phyloP scores from a whole-genome alignment of 2,888 invertebrate species.

The Drosophila acutilabella region DNA sequence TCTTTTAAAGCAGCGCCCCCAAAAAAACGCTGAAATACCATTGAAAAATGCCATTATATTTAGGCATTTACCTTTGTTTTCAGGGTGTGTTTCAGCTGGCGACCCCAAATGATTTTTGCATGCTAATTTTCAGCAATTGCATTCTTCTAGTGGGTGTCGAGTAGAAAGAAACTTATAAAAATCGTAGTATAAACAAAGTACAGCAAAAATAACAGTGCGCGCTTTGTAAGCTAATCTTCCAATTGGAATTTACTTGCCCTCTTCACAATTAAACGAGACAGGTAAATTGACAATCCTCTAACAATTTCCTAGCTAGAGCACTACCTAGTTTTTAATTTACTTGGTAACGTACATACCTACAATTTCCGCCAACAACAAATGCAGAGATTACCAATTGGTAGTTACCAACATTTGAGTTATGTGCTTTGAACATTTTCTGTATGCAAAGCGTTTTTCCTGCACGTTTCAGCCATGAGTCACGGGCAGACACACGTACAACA shows the following conservation, averaged over 20 bases:
- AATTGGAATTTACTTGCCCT: too few relatives aligned
- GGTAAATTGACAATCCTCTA: constrained; percentile 11
- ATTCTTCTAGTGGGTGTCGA: constrained; percentile 56
- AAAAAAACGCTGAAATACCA: constrained; percentile 32
- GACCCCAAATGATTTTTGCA: constrained; percentile 70
- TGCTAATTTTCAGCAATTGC: constrained; percentile 69
- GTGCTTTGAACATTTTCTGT: constrained; percentile 30
- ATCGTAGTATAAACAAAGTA: not conserved
- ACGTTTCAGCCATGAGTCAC: constrained; percentile 56
- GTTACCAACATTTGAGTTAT: constrained; percentile 27
- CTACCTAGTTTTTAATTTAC: constrained; percentile 48
- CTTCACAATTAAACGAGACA: not conserved
- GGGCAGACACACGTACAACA: constrained; percentile 1
- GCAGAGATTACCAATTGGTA: constrained; percentile 10
- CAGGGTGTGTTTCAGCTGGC: constrained; percentile 63
- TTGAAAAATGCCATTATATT: constrained; percentile 54
- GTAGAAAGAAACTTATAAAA: not conserved
- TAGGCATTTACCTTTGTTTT: constrained; percentile 41
- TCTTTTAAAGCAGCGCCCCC: constrained; percentile 34
- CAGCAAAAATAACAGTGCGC: not conserved
- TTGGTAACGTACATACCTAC: constrained; percentile 57
- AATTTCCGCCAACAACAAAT: constrained; percentile 62
- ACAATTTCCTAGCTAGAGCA: constrained; percentile 23
- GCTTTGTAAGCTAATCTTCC: too few relatives aligned
- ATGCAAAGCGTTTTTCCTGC: constrained; percentile 33